Percentiles rank a stretch among this genome's conserved stretches.
Conservation (phyloP, 2,113 vertebrate species). For the Catharus minimus region DNA sequence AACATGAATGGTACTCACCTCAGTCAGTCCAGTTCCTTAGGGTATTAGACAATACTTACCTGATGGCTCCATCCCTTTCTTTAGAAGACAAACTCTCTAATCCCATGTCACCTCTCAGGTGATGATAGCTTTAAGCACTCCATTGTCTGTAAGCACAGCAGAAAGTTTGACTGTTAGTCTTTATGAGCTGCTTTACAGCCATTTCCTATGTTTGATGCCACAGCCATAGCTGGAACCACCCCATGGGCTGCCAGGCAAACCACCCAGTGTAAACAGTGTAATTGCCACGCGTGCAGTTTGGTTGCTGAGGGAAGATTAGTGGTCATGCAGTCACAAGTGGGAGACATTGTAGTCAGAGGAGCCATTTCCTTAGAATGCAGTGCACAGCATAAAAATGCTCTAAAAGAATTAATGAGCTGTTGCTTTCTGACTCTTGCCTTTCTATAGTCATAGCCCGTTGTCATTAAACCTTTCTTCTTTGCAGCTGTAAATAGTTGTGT, state of each 20-base stretch:
- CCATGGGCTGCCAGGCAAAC: background rate
- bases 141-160: background rate
- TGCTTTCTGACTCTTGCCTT: slow-evolving; percentile 25
- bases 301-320: slow-evolving; percentile 18
- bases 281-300: background rate
- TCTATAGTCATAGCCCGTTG: background rate
- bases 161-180: background rate
- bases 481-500: slow-evolving; percentile 8
- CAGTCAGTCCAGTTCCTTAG: background rate
- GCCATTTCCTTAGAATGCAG: background rate
- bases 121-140: background rate
- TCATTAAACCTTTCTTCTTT: slow-evolving; percentile 20
- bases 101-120: background rate
- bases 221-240: background rate
- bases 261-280: background rate
- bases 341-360: background rate
- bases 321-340: slow-evolving; percentile 8
- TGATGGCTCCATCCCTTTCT: background rate
- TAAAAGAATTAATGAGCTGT: background rate
- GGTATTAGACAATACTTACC: background rate
- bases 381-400: slow-evolving; percentile 9
- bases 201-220: slow-evolving; percentile 7
- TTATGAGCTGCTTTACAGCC: background rate
- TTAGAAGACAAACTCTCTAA: background rate
- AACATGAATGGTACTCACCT: background rate